These are phyloP conservation scores for Gadopsis marmoratus DNA, from an alignment of 2,797 vertebrate genomes.

Conservation along the genomic window DNA sequence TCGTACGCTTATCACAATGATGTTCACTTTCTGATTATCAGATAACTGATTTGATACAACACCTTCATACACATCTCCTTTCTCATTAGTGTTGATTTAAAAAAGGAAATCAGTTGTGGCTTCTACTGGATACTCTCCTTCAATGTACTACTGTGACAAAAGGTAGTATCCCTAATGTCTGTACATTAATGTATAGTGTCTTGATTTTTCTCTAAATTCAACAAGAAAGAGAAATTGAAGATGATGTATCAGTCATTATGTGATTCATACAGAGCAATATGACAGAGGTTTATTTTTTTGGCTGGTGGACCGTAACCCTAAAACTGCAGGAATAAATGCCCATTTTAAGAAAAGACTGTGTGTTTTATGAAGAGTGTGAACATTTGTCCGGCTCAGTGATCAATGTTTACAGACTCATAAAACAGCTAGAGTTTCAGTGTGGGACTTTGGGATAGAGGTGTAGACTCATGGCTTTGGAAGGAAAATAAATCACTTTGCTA, in stretches of 20 bases:
- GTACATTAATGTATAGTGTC: not conserved
- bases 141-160: not conserved
- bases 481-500: not conserved
- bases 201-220: not conserved
- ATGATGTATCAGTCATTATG: not conserved
- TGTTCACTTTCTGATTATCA: not conserved
- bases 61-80: not conserved
- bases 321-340: no score
- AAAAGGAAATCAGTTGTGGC: not conserved
- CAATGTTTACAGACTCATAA: no score
- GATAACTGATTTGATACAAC: not conserved
- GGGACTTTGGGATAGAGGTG: constrained; percentile 1
- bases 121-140: not conserved
- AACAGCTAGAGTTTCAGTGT: not conserved
- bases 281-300: no score
- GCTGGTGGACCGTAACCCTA: no score
- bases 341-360: no score
- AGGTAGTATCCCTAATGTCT: not conserved
- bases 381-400: no score
- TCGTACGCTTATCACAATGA: not conserved
- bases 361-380: no score
- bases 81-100: not conserved
- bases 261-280: not conserved
- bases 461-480: not conserved
- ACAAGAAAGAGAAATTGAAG: not conserved